Evolutionary conservation across 2,888 invertebrate genomes (phyloP).

Genomic region (Patella ulyssiponensis): DNA sequence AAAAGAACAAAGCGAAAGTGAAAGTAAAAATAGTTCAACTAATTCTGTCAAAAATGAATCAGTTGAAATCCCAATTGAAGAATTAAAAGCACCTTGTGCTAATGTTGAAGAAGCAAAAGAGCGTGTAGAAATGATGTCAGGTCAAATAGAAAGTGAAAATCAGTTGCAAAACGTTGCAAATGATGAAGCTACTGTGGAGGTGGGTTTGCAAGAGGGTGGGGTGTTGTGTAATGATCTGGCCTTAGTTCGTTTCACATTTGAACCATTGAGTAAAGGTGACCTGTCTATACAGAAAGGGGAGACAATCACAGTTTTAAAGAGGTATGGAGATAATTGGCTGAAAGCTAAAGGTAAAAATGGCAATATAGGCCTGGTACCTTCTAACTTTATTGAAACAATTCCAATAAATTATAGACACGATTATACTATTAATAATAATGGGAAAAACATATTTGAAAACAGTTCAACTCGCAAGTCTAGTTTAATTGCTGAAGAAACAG

Average conservation of each 20-base stretch:
- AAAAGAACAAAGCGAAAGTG: slow-evolving; percentile 16
- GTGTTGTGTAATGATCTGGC: slow-evolving; percentile 48
- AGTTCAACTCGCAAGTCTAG: too few species aligned
- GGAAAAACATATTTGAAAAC: too few species aligned
- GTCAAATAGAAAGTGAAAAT: background rate
- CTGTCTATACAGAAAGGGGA: slow-evolving; percentile 71
- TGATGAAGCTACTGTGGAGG: background rate
- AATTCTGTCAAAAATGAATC: background rate
- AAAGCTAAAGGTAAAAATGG: slow-evolving; percentile 69
- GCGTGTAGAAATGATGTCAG: slow-evolving; percentile 29
- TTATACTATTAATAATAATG: too few species aligned
- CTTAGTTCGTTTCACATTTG: slow-evolving; percentile 70
- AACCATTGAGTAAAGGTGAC: slow-evolving; percentile 67
- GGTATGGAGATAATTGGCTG: slow-evolving; percentile 71
- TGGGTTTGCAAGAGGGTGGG: background rate
- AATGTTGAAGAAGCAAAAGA: background rate
- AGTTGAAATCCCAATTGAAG: too few species aligned
- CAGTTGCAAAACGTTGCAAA: background rate
- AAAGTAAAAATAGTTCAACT: background rate
- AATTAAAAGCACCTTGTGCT: background rate
- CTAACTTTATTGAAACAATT: slow-evolving; percentile 66
- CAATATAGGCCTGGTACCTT: slow-evolving; percentile 69
- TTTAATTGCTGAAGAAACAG: too few species aligned
- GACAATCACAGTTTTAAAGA: slow-evolving; percentile 67
- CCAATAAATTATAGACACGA: background rate